These are phyloP conservation scores for Piscicola geometra DNA, from an alignment of 2,888 invertebrate genomes.

Conservation along the genomic window DNA sequence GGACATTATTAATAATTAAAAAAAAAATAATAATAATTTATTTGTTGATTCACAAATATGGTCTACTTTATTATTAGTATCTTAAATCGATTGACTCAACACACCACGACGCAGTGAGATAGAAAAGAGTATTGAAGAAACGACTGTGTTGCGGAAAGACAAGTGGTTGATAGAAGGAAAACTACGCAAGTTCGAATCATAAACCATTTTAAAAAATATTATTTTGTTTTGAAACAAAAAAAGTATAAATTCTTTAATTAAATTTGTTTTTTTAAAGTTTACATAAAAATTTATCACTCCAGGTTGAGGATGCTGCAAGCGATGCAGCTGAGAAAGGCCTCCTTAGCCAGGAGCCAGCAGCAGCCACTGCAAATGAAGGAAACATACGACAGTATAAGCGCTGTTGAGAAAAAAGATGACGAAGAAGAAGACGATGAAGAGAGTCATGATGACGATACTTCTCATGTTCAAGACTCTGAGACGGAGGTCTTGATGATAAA, in stretches of 20 bases:
- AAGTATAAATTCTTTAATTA: neutral
- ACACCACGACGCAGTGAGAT: too few relatives aligned
- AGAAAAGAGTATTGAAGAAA: conserved; percentile 78
- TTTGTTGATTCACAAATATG: neutral
- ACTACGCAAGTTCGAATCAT: conserved; percentile 69
- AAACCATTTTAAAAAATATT: neutral
- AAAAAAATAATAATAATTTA: too few relatives aligned
- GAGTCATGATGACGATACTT: conserved; percentile 68
- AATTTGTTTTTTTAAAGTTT: neutral
- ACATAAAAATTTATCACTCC: neutral
- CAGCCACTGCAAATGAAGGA: conserved; percentile 39
- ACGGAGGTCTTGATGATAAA: too few relatives aligned
- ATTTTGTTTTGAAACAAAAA: neutral
- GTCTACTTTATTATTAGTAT: neutral
- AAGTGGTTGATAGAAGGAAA: conserved; percentile 87
- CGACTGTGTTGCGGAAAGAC: conserved; percentile 79
- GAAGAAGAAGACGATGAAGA: conserved; percentile 56
- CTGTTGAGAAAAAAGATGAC: conserved; percentile 57
- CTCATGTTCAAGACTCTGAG: conserved; percentile 53
- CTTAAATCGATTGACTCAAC: neutral
- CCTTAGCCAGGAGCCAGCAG: conserved; percentile 15
- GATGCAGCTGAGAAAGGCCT: conserved; percentile 37
- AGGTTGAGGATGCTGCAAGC: conserved; percentile 41
- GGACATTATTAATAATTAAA: too few relatives aligned
- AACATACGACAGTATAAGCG: conserved; percentile 49